Evolutionary conservation across 2,113 vertebrate genomes (phyloP), one percentile per base, ranked within the genome.

Genomic region (Pedetes capensis): DNA sequence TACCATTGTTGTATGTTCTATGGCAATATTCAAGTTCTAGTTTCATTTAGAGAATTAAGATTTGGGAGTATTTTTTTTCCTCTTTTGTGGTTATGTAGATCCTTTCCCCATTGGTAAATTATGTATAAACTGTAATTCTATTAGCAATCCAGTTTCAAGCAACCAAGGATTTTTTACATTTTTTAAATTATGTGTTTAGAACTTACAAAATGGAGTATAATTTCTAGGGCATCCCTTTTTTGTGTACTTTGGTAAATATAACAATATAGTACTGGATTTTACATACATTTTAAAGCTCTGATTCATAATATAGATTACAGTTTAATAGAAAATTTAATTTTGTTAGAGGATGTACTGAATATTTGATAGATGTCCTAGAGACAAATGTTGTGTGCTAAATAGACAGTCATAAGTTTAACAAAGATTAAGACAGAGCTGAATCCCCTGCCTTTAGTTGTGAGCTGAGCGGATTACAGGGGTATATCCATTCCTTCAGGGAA

Each of bases 381-480:
- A 97, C 75, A 97, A 97, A 97, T 96, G 96, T 94, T 96, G 42
- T 87, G 66, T 96, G 86, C 72, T 92, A 89, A 96, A 91, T 94
- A 81, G 57, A 83, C 69, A 96, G 86, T 94, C 74, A 69, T 80
- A 96, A n/a, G 95, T 98, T 98, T 98, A 98, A 97, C 97, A 86
- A 98, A 98, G 98, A 99, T 98, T 98, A 98, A 98, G 98, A 98
- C 98, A 98, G 97, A 97, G 93, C 96, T 95, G 97, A 98, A 97
- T 98, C 97, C 98, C 96, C 96, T 96, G 96, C 96, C 98, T 98
- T 98, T 98, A 98, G 98, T 98, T 98, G 98, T 97, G 98, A 98
- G 97, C 97, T 98, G 98, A 99, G 98, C 92, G 94, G 98, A 99
- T 99, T 99, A 98, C 95, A 97, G 96, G 95, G 97, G 96, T 97